Base-by-base conservation (phyloP, 2,113 vertebrate genomes). In the Oreochromis tanganicae region DNA sequence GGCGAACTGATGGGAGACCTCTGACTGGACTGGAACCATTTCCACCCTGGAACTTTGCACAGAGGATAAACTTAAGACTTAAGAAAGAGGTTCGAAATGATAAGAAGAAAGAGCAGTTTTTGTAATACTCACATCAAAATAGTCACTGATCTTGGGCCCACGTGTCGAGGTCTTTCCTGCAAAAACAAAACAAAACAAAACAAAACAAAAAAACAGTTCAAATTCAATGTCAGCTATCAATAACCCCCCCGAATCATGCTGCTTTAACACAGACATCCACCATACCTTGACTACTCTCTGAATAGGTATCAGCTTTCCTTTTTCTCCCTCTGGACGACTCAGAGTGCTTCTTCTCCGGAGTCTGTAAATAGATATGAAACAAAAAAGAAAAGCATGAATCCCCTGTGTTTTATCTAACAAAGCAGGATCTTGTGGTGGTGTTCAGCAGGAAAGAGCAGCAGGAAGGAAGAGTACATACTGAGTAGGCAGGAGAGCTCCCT, bases 131-230 rank as follows among this genome's bases (percentile, higher is more conserved):
- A 99, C 99, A 90, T 99, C 98, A 97, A 99, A 99, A 96, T 98
- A 99, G 96, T 99, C 99, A 81, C 98, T 99, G 95, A 99, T 99
- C 96, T 99, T 99, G 89, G 97, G 97, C 90, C 97, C 97, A 91
- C 98, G 97, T 87, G 97, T 97, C 78, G 97, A 97, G 84, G 97
- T 96, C 96, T 99, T 99, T 92, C 99, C 99, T 99, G 94, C 78
- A 95, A 21, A 81, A 57, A 94, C 75, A 95, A 16, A 81, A 57
- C 94, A 95, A 14, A 81, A 57, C 94, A 95, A 14, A 27, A 27
- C 27, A 27, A 27, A 68, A 12, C 11, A 43, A 38, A 95, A 17
- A 80, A 52, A 95, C 16, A 21, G 5, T 66, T 34, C 7, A n/a
- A 19, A 21, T 43, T 81, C 9, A 85, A 85, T 8, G 5, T 21